phyloP scores from a whole-genome alignment of 2,888 invertebrate species.

The Cremastinae sp. region DNA sequence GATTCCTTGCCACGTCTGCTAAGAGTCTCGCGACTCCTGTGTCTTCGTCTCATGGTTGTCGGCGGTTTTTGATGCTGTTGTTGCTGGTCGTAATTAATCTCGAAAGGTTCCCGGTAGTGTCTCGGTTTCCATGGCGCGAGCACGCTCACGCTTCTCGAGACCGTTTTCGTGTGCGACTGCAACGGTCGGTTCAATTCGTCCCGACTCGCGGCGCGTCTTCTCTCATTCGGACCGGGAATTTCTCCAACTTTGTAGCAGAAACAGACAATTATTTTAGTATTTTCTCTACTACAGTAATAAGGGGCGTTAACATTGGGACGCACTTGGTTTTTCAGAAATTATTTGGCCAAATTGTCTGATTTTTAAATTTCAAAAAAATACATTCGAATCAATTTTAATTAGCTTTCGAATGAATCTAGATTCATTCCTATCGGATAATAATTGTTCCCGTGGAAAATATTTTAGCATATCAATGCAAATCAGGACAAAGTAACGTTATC shows the following conservation, averaged over 20 bases:
- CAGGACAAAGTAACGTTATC: no score
- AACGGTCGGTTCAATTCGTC: constrained; percentile 87
- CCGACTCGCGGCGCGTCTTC: constrained; percentile 86
- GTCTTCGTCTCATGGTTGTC: constrained; percentile 78
- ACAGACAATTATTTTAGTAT: not conserved
- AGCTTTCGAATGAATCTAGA: no score
- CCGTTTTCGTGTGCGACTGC: constrained; percentile 86
- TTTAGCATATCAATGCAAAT: no score
- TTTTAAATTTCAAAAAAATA: not conserved
- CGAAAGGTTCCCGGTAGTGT: constrained; percentile 87
- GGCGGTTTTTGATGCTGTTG: constrained; percentile 78
- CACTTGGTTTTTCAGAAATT: not conserved
- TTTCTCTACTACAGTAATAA: not conserved
- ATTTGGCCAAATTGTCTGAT: no score
- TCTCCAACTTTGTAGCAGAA: constrained; percentile 85
- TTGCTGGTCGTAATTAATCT: constrained; percentile 90
- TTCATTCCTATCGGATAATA: no score
- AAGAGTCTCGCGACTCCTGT: constrained; percentile 77
- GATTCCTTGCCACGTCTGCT: constrained; percentile 75
- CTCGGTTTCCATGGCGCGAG: constrained; percentile 92
- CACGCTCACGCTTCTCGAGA: constrained; percentile 90
- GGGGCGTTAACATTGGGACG: not conserved
- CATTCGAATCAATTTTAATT: no score
- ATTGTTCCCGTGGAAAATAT: no score
- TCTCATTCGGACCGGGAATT: constrained; percentile 88